Percentiles rank a stretch among this genome's conserved stretches.
These are phyloP conservation scores for Corvus moneduloides DNA, from an alignment of 2,113 vertebrate species.

Conservation along the genomic window DNA sequence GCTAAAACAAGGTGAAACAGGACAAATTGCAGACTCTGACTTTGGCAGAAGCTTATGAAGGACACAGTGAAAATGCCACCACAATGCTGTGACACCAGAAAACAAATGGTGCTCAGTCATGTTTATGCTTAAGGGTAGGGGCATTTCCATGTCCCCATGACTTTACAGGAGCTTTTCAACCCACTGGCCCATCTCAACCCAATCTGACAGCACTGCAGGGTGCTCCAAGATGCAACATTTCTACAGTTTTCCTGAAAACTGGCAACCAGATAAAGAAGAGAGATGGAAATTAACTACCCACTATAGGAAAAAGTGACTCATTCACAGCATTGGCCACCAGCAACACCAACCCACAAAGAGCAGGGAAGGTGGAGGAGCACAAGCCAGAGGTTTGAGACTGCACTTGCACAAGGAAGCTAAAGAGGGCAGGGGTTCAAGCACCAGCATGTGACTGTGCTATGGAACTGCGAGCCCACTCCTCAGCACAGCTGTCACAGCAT, in stretches of 20 bases:
- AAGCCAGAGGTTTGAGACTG: not conserved
- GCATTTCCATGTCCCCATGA: not conserved
- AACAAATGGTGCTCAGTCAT: not conserved
- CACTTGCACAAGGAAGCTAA: not conserved
- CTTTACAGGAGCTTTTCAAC: not conserved
- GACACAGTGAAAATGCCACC: not conserved
- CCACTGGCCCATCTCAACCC: not conserved
- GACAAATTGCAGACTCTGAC: slow-evolving; percentile 3
- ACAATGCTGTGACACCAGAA: not conserved
- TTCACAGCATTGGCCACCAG: not conserved
- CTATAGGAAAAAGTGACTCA: not conserved
- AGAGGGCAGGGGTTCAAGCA: not conserved
- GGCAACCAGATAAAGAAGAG: not conserved
- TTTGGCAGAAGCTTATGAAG: not conserved
- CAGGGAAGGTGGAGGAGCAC: not conserved
- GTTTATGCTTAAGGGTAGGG: not conserved
- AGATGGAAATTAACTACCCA: not conserved
- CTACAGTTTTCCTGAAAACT: not conserved
- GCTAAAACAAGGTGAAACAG: slow-evolving; percentile 49
- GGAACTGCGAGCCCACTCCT: not conserved
- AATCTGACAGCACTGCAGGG: not conserved
- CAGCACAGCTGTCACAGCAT: not conserved
- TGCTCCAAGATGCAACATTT: not conserved
- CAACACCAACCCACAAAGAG: not conserved
- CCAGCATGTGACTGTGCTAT: not conserved